A percentile compares a stretch with the other conserved stretches of the same genome.
These are phyloP conservation scores for Acromyrmex heyeri DNA, from an alignment of 1,140 invertebrate genomes.

Conservation along the genomic window DNA sequence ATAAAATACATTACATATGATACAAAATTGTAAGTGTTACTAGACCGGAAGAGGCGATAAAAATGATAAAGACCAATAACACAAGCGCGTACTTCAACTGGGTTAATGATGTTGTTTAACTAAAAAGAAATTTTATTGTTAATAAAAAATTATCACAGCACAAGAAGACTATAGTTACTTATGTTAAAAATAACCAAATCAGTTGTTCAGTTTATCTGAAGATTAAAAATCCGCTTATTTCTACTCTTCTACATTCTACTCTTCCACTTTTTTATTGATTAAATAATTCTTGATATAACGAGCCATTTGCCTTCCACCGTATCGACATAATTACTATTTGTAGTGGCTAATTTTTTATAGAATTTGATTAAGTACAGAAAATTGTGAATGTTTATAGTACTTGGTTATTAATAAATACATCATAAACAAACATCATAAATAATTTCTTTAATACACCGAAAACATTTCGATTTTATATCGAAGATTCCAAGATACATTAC, in stretches of 20 bases:
- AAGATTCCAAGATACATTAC: not conserved
- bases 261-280: too few species aligned
- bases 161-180: slow-evolving; percentile 11
- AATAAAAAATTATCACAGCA: slow-evolving; percentile 36
- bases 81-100: not conserved
- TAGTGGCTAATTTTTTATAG: not conserved
- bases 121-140: slow-evolving; percentile 38
- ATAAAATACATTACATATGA: slow-evolving; percentile 1
- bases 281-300: too few species aligned
- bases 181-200: slow-evolving; percentile 36
- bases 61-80: slow-evolving; percentile 49
- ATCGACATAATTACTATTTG: slow-evolving; percentile 21
- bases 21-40: slow-evolving; percentile 50
- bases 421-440: too few species aligned
- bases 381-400: not conserved
- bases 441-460: not conserved
- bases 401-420: not conserved
- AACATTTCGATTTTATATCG: not conserved
- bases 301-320: too few species aligned
- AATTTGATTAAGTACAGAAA: not conserved
- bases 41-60: not conserved
- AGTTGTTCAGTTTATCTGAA: not conserved
- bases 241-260: too few species aligned
- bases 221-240: slow-evolving; percentile 26
- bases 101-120: slow-evolving; percentile 41